Percentiles rank a stretch among this genome's conserved stretches.
These are phyloP conservation scores for Thereva nobilitata DNA, from an alignment of 2,888 invertebrate species.

Conservation along the genomic window DNA sequence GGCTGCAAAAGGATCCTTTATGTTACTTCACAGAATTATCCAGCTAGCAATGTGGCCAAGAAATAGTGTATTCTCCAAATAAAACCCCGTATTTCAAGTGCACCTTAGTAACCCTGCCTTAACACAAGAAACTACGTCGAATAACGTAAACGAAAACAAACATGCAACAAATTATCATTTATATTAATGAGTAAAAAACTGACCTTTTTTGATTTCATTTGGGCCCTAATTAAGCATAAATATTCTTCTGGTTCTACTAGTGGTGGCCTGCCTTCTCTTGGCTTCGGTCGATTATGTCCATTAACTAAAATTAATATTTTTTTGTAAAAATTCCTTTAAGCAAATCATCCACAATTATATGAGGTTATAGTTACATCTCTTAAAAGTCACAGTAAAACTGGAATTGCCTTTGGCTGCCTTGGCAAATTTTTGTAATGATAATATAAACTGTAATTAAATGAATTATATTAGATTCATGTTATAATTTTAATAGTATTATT, in stretches of 20 bases:
- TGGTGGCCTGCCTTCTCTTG: conserved; percentile 68
- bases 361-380: conserved; percentile 78
- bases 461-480: neutral
- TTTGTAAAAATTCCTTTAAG: too few species aligned
- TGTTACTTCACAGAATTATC: too few species aligned
- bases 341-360: neutral
- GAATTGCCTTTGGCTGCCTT: conserved; percentile 79
- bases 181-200: neutral
- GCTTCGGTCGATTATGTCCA: conserved; percentile 75
- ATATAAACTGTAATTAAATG: conserved; percentile 50
- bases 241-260: conserved; percentile 69
- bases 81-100: too few species aligned
- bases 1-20: too few species aligned
- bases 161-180: neutral
- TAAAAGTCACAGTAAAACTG: conserved; percentile 87
- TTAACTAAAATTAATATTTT: conserved; percentile 65
- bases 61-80: too few species aligned
- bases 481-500: neutral
- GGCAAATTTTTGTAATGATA: conserved; percentile 65
- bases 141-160: too few species aligned
- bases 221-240: conserved; percentile 84
- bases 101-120: too few species aligned
- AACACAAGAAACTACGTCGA: too few species aligned
- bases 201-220: conserved; percentile 64
- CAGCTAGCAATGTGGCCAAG: too few species aligned